Evolutionary conservation across 2,113 vertebrate species (phyloP).

Genomic region (Regulus satrapa): DNA sequence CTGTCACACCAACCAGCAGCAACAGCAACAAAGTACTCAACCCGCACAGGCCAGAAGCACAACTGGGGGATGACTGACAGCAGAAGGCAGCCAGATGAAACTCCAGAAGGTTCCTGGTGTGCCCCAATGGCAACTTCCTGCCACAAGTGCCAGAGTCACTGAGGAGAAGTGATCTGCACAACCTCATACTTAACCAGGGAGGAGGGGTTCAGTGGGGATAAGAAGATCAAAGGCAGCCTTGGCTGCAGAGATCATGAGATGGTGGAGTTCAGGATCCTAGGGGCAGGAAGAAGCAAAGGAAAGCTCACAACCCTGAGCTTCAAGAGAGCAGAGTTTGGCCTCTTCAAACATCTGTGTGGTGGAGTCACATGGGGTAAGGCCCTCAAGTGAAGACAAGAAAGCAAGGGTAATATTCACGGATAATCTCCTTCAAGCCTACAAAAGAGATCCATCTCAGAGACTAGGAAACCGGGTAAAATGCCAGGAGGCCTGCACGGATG

Average conservation of each 20-base stretch:
- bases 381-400: not conserved
- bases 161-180: not conserved
- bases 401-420: not conserved
- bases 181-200: not conserved
- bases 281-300: not conserved
- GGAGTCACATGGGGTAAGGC: not conserved
- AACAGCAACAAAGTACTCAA: not conserved
- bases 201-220: not conserved
- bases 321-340: not conserved
- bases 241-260: not conserved
- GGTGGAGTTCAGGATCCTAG: not conserved
- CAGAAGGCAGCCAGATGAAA: not conserved
- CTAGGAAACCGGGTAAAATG: not conserved
- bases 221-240: not conserved
- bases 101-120: not conserved
- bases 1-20: not conserved
- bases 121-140: not conserved
- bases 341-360: not conserved
- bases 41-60: fast-evolving
- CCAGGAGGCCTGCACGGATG: not conserved
- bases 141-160: not conserved
- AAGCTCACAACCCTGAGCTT: not conserved
- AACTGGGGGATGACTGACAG: not conserved
- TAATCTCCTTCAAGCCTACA: not conserved
- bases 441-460: not conserved